Base-by-base conservation (phyloP, 2,888 invertebrate species). In the Spodoptera picta region DNA sequence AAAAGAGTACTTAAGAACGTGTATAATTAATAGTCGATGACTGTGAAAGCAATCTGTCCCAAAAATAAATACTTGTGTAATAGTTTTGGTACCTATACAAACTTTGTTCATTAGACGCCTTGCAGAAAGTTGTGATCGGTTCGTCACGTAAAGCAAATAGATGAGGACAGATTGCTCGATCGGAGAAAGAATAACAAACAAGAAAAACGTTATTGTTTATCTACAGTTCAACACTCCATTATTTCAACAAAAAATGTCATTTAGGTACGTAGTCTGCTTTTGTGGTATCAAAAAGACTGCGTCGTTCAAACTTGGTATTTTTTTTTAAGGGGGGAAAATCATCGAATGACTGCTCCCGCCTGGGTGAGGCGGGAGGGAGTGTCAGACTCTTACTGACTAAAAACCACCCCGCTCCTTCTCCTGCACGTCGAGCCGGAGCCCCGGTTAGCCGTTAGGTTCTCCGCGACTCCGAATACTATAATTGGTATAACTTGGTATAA, bases 61-160 rank as follows among this genome's bases (percentile, higher is more conserved):
- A 19, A 53, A 60, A 45, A 48, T 48, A 64, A 54, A 23, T 12
- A 27, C 12, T 9, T 12, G 42, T 23, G 14, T 23, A n/a, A 59
- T 48, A 7, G 27, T 44, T 44, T 47, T 27, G 10, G 41, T 31
- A 44, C 27, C 36, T 36, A 36, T 7, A 53, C 66, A 57, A 73
- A 69, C 52, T 69, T 65, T 61, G 56, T 56, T 73, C 58, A 73
- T 73, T 61, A 72, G 56, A 52, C 14, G 46, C 23, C 46, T 58
- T 36, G n/a, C 24, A 31, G 36, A 55, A 58, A 72, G 12, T 73
- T 71, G 42, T 42, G 47, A 60, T 45, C 23, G 58, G 57, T 62
- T 49, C 47, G 58, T 69, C 64, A 68, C 71, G 59, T 64, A 42
- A 27, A 14, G 9, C 63, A 67, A 56, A 69, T 48, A 69, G 27